A percentile compares a stretch with the other conserved stretches of the same genome.
These are phyloP conservation scores for Sebastes iracundus DNA, from an alignment of 2,797 vertebrate species.

Conservation along the genomic window DNA sequence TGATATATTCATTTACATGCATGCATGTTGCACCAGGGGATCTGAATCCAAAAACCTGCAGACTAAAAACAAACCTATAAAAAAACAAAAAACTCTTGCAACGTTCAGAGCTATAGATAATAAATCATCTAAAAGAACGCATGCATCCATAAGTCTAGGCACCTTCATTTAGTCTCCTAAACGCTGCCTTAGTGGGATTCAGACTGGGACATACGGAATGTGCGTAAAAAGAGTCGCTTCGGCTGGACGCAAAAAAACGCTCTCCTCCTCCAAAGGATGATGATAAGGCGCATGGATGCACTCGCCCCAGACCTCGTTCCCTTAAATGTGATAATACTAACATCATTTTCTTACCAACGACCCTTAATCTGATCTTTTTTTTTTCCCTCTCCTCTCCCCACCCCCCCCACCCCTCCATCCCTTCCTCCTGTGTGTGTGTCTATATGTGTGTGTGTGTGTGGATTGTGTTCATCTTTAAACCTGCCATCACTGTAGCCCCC, in stretches of 20 bases:
- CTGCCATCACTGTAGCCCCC: conserved; percentile 74
- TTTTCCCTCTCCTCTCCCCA: neutral
- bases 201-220: conserved; percentile 72
- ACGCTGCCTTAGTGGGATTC: conserved; percentile 69
- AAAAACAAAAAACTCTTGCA: neutral
- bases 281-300: conserved; percentile 74
- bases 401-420: neutral
- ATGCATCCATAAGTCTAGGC: conserved; percentile 22
- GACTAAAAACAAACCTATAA: neutral
- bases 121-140: conserved; percentile 24
- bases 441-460: conserved; percentile 35
- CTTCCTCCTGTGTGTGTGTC: neutral
- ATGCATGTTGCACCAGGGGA: neutral
- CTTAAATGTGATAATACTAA: conserved; percentile 57
- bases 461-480: conserved; percentile 67
- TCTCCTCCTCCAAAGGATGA: conserved; percentile 73
- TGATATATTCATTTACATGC: conserved; percentile 31
- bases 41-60: neutral
- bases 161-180: conserved; percentile 37
- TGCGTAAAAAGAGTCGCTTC: conserved; percentile 78
- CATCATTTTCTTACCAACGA: conserved; percentile 51
- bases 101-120: neutral
- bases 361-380: conserved; percentile 35
- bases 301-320: conserved; percentile 60
- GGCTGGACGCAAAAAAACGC: conserved; percentile 76